Base-by-base conservation (phyloP, 1,140 invertebrate genomes). In the Ylistrum balloti region DNA sequence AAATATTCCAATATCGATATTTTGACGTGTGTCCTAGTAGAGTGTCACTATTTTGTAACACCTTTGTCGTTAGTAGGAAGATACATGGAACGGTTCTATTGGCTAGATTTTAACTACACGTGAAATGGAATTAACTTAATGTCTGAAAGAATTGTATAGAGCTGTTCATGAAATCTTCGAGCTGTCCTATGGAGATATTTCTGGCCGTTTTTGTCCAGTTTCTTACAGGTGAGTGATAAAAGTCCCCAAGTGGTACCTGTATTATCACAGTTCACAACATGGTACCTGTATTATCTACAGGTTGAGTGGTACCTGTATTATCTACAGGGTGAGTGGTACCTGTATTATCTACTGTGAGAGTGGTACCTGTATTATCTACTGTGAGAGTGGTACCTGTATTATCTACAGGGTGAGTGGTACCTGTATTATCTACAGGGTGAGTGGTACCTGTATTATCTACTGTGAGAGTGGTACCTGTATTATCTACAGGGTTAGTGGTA, bases 1-100 rank as follows among this genome's bases (percentile, higher is more conserved):
- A 74, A 74, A 28, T 74, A 74, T 74, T 74, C 28, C n/a, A 74
- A 74, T 74, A 74, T 74, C 56, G 56, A 74, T 74, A 74, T 28
- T 74, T 74, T 28, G n/a, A 74, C 56, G 56, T 9, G 56, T 28
- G 56, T n/a, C 17, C 15, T 74, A 28, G 56, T 74, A 74, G 5
- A 74, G 56, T 28, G 15, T 74, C 56, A 5, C 28, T 22, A 15
- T 5, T 74, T 28, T 5, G 28, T n/a, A 11, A 74, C 22, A 74
- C 56, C 17, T n/a, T 17, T 3, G 56, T 28, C 2, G n/a, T 28
- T 28, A 22, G 22, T 28, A 3, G n/a, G 5, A 28, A 74, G 41
- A 45, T 11, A 74, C 28, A 74, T 22, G n/a, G 7, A 22, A 74
- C 17, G 56, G 5, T 38, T 74, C 56, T 45, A 17, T 11, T n/a